These are phyloP conservation scores for Coluber constrictor DNA, from an alignment of 2,797 vertebrate species.

Conservation along the genomic window DNA sequence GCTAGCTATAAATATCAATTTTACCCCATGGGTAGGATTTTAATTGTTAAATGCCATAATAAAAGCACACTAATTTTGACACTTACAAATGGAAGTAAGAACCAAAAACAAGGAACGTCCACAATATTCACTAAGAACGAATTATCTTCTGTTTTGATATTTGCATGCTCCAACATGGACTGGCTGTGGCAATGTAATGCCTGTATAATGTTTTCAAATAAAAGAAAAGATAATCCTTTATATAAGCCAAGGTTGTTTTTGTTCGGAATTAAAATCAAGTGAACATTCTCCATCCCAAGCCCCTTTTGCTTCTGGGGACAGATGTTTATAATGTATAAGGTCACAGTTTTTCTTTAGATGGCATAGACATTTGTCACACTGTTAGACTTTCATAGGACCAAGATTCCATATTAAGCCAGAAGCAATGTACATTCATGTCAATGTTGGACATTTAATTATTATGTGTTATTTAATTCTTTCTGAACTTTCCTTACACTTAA, in stretches of 20 bases:
- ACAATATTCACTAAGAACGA: constrained; percentile 64
- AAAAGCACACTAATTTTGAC: constrained; percentile 77
- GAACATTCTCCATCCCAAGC: neutral
- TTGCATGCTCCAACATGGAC: constrained; percentile 82
- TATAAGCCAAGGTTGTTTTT: constrained; percentile 58
- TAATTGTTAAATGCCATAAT: constrained; percentile 74
- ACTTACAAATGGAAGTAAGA: constrained; percentile 66
- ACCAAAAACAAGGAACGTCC: constrained; percentile 69
- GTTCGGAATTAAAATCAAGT: neutral
- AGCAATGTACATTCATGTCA: accelerated
- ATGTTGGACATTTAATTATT: neutral
- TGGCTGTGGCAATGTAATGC: constrained; percentile 84
- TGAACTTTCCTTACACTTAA: constrained; percentile 5
- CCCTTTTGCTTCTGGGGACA: neutral
- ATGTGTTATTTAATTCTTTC: constrained; percentile 8
- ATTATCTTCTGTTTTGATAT: constrained; percentile 77
- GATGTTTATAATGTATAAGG: neutral
- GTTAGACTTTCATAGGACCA: neutral
- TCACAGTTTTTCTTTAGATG: neutral
- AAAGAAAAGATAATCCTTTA: constrained; percentile 78
- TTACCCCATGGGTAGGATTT: constrained; percentile 82
- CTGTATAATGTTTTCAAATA: constrained; percentile 86
- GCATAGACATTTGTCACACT: neutral
- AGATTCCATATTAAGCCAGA: neutral
- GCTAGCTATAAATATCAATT: constrained; percentile 74